Evolutionary conservation across 92 coral and sea anemone species (phyloP), one percentile per base, ranked within the genome.

Genomic region (Galaxea fascicularis): DNA sequence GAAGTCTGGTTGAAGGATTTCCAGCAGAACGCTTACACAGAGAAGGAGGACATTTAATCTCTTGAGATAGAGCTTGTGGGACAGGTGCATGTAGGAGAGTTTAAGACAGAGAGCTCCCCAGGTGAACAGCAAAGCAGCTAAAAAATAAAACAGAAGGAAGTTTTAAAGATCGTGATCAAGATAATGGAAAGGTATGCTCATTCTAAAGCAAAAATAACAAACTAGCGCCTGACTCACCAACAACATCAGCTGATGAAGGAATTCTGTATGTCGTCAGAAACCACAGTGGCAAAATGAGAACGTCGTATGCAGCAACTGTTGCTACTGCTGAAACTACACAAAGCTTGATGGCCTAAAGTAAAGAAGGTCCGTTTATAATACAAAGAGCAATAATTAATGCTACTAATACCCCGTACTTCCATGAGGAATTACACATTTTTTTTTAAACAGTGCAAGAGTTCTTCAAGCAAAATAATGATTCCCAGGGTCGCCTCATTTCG

Each of bases 241-340:
- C 82, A 52, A 90, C 87, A 80, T 94, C 95, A 16, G 98, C 95
- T 0, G 84, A 76, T 18, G 89, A 82, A 44, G 98, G 98, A 59
- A 92, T 84, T 41, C 87, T 89, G 83, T 87, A 80, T 30, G 94
- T 89, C 68, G 87, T 18, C 65, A 92, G 26, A 47, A 94, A 78
- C 98, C 98, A 94, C 71, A 92, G n/a, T 27, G 98, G 95, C 8
- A 90, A 86, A 64, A 94, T 52, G 63, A 94, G 87, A 25, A 89
- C 77, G 45, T 94, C 98, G 74, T 86, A 92, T 12, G 76, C 85
- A 10, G 63, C 67, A 9, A 92, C 57, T 58, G 93, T 72, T 13
- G 76, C 82, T 4, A 92, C 30, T 22, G 84, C 95, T 52, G 88
- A 58, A 20, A 57, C 89, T 28, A 70, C 44, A 64, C 93, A 94